phyloP scores from a whole-genome alignment of 2,113 vertebrate species.

The Marcusenius ussheri region DNA sequence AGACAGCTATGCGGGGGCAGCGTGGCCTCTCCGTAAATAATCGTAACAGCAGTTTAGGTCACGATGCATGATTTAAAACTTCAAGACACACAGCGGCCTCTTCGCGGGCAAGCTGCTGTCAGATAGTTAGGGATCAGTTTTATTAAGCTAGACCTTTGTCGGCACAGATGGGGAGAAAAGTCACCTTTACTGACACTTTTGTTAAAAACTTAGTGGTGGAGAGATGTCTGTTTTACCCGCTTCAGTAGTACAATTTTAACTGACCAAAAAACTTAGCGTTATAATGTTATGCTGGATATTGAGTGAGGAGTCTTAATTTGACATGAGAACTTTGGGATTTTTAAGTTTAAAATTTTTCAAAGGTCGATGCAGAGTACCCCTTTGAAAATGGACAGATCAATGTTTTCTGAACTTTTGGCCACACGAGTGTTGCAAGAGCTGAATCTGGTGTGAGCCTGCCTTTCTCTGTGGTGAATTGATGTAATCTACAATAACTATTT shows the following conservation, averaged over 20 bases:
- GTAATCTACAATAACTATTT: not conserved
- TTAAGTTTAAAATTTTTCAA: not conserved
- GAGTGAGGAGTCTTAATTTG: not conserved
- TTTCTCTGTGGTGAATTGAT: not conserved
- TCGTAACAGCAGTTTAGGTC: not conserved
- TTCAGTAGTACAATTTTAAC: not conserved
- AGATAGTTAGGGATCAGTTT: not conserved
- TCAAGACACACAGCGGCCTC: not conserved
- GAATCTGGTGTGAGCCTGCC: not conserved
- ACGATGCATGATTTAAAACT: not conserved
- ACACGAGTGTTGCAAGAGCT: not conserved
- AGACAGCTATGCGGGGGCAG: not conserved
- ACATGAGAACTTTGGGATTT: not conserved
- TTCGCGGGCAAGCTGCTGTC: not conserved
- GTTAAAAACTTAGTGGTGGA: not conserved
- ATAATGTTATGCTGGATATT: not conserved
- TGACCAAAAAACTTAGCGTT: not conserved
- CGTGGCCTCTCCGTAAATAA: not conserved
- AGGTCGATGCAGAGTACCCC: not conserved
- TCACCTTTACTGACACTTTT: not conserved
- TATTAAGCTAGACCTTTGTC: not conserved
- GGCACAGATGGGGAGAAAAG: not conserved
- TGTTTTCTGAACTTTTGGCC: not conserved
- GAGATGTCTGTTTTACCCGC: not conserved
- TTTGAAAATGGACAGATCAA: not conserved